Evolutionary conservation across 2,113 vertebrate genomes (phyloP), one percentile per base, ranked within the genome.

Genomic region (Oreochromis tanganicae): DNA sequence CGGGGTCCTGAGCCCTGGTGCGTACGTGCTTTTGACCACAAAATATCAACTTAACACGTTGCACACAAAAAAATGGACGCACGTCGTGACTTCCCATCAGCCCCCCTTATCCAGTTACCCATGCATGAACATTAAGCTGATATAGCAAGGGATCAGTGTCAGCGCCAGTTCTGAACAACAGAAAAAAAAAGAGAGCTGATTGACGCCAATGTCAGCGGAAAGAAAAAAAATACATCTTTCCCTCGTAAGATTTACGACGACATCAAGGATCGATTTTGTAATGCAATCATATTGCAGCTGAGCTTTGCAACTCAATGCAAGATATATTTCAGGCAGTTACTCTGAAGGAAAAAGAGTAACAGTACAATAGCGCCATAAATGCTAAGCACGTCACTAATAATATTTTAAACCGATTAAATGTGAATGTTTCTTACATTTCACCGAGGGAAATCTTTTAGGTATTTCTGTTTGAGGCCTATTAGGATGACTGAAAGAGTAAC

Each of bases 71-170:
- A 61, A 29, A 41, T 56, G 21, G 43, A 68, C 19, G 36, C 50
- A 59, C 80, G 12, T 59, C 17, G 9, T 32, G 56, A 71, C 61
- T 93, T 94, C 88, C 85, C 85, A 80, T 87, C 90, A 90, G 79
- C 38, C 55, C 80, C 32, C 80, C 50, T 38, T 63, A 81, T 91
- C 89, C 55, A 59, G 80, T 93, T 94, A 81, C 93, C 36, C 46
- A 54, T 41, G 43, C 19, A 63, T 78, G 57, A 41, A 85, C 68
- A 80, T 84, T 84, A 82, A 79, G 78, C 24, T 66, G 34, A 84
- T 43, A 36, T 32, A 38, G 48, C 59, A n/a, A 83, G 29, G 84
- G 27, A 82, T 88, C 61, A 52, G 50, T 55, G 55, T 82, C 66
- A 82, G 34, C 2, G 9, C 17, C 59, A 75, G 75, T 13, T 0